These are phyloP conservation scores for Stegodyphus dumicola DNA, from an alignment of 1,140 invertebrate species.

Conservation along the genomic window DNA sequence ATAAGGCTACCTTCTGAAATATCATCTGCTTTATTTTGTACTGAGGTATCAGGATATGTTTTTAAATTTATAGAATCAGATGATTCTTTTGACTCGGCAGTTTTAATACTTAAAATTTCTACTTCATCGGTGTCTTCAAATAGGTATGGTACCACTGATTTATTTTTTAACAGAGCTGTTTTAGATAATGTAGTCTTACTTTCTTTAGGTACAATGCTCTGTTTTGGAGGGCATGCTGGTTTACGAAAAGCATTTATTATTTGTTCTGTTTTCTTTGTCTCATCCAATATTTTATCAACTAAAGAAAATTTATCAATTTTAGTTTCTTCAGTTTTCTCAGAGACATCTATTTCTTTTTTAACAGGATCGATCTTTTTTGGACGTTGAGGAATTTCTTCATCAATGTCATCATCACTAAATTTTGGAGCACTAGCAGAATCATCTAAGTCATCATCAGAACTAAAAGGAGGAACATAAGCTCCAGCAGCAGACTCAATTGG, in stretches of 20 bases:
- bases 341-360: background rate
- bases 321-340: background rate
- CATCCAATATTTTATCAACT: conserved; percentile 67
- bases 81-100: no score
- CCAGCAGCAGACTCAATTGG: conserved; percentile 62
- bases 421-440: conserved; percentile 3
- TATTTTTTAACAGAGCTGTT: background rate
- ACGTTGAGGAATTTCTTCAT: background rate
- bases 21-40: conserved; percentile 6
- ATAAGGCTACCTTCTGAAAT: background rate
- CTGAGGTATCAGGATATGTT: background rate
- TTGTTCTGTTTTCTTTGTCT: conserved; percentile 61
- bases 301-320: conserved; percentile 67
- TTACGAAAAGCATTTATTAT: conserved; percentile 63
- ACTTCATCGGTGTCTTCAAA: no score
- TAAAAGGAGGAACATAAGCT: conserved; percentile 66
- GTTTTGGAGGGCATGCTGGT: background rate
- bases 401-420: conserved; percentile 53
- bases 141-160: background rate
- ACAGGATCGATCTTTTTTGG: background rate
- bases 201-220: background rate
- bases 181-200: background rate
- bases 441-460: conserved; percentile 30
- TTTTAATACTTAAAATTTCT: no score
- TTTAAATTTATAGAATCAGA: background rate